phyloP scores from a whole-genome alignment of 92 coral and sea anemone species.

The Bergia sp. region DNA sequence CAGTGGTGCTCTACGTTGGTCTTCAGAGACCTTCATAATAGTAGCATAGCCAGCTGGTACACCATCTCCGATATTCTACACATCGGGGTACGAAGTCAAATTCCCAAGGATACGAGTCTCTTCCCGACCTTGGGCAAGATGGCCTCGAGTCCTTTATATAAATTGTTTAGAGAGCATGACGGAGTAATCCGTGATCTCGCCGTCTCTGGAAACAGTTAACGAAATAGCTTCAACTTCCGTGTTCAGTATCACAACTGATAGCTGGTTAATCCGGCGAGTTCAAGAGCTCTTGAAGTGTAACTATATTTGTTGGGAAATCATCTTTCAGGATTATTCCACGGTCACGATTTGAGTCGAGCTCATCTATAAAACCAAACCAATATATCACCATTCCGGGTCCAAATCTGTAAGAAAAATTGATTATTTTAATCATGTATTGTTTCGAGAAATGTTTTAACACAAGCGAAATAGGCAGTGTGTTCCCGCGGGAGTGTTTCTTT shows the following conservation, averaged over 20 bases:
- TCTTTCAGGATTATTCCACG: slow-evolving; percentile 90
- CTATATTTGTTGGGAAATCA: slow-evolving; percentile 83
- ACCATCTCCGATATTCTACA: not conserved
- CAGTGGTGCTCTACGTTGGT: not conserved
- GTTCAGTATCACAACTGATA: not conserved
- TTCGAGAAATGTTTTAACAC: not conserved
- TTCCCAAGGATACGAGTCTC: no score
- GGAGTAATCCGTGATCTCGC: not conserved
- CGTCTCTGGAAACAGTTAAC: not conserved
- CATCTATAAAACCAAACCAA: slow-evolving; percentile 99
- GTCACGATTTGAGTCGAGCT: slow-evolving; percentile 90
- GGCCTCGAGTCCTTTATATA: not conserved
- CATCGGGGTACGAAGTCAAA: not conserved
- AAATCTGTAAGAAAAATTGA: slow-evolving; percentile 61
- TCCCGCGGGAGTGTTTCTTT: no score
- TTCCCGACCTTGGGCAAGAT: not conserved
- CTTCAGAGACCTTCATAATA: not conserved
- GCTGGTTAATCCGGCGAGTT: slow-evolving; percentile 30
- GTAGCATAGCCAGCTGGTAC: not conserved
- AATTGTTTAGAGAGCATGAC: not conserved
- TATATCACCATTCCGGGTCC: slow-evolving; percentile 98
- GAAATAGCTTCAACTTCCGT: not conserved
- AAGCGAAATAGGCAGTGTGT: no score
- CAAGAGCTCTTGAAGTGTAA: slow-evolving; percentile 77
- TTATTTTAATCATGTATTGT: not conserved